Base-by-base conservation (phyloP, 2,113 vertebrate species). In the Melierax canorus region DNA sequence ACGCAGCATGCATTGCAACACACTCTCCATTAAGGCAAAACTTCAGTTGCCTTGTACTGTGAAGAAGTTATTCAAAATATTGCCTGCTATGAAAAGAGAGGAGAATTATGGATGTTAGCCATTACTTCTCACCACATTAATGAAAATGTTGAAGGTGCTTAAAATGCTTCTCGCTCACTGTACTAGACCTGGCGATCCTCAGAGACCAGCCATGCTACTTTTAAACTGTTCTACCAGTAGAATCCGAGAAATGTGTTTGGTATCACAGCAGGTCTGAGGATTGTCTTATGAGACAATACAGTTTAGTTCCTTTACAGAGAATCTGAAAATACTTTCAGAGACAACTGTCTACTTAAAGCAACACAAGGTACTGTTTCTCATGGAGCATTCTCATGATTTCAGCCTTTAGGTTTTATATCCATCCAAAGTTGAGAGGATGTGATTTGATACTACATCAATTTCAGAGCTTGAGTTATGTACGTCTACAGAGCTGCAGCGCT, bases 1-100 rank as follows among this genome's bases (percentile, higher is more conserved):
- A 66, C 0, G 3, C 30, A 68, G 73, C 12, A 14, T 0, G 2
- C 9, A n/a, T 45, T 14, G 7, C 36, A 76, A 80, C 41, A 56
- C 79, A 34, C 12, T 6, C 46, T 46, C 64, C 60, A 39, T 1
- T 39, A 15, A 85, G 46, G 32, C 16, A 78, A 74, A 85, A 51
- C 23, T 79, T 39, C 26, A 68, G 15, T 10, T 83, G 38, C 38
- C 34, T 77, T 21, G 5, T 23, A 72, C 67, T 77, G 27, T 5
- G 20, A 38, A 63, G 29, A 32, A n/a, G 11, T 39, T 63, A 56
- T 7, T 63, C 29, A 90, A 75, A 92, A 73, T 23, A 72, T 4
- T 29, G 36, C 19, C 30, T 62, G 30, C 36, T 62, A 39, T 1
- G 5, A 84, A 74, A 13, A 30, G 50, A 60, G 27, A n/a, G 19